Evolutionary conservation across 2,797 vertebrate genomes (phyloP), one percentile per base, ranked within the genome.

Genomic region (Sebastes trivittatus): DNA sequence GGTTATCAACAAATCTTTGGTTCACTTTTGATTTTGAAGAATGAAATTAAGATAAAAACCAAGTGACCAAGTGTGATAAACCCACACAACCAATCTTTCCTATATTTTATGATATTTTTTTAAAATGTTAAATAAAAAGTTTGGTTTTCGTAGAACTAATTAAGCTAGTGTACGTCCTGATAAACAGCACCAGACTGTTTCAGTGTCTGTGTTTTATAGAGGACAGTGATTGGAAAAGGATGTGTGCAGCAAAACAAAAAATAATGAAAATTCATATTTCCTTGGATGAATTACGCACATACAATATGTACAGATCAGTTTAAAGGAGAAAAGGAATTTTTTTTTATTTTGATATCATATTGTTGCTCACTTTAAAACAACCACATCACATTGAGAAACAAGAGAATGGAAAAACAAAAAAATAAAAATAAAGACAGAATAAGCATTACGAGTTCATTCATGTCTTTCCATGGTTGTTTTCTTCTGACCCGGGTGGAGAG

Each of bases 351-450:
- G 42, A 86, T 91, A 87, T 83, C 77, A 86, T 87, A 88, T 72
- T 84, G 82, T 89, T 89, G 85, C 78, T 91, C 78, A 92, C 66
- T 90, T 92, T 80, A 83, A 88, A 94, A 91, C 88, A 89, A 89
- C 68, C 87, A 94, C 93, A 84, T 91, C 72, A 94, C 92, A 89
- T 84, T 75, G 56, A 89, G 87, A 92, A 93, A 92, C 83, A 79
- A 85, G 67, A 85, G 38, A 85, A 87, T 75, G 80, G 76, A 80
- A 66, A 84, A 90, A 56, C 84, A 54, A 54, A 52, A 85, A 85
- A 86, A 85, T 42, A 27, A 66, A 87, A 90, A 81, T 72, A 78
- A 82, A 87, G 49, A 88, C 62, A 78, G 78, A 86, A 61, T 73
- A 81, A 89, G 84, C 76, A 61, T 55, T 42, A 58, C 80, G 80